These are phyloP conservation scores for Boloria euphrosyne DNA, from an alignment of 2,888 invertebrate genomes.

Conservation along the genomic window DNA sequence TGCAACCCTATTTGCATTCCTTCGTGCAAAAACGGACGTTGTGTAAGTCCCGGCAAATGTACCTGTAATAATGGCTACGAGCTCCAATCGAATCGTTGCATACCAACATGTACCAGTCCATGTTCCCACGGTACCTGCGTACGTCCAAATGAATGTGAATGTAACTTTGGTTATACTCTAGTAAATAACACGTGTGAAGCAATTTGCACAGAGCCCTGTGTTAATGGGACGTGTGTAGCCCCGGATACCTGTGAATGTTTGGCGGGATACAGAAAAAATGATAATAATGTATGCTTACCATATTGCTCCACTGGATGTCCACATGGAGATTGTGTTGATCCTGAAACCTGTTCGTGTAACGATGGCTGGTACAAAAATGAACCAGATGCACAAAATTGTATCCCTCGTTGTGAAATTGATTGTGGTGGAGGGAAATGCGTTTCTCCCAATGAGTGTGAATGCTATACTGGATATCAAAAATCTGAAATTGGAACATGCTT, in stretches of 20 bases:
- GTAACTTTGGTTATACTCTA: conserved; percentile 50
- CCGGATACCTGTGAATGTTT: conserved; percentile 74
- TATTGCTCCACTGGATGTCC: conserved; percentile 49
- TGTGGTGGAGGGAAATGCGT: conserved; percentile 67
- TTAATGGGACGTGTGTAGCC: conserved; percentile 73
- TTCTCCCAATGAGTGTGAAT: conserved; percentile 68
- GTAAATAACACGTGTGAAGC: conserved; percentile 50
- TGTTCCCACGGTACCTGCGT: conserved; percentile 50
- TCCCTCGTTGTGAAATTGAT: conserved; percentile 18
- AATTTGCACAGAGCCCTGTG: conserved; percentile 69
- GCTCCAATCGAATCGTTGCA: conserved; percentile 31
- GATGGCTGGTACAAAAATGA: conserved; percentile 35
- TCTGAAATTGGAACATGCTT: conserved; percentile 31
- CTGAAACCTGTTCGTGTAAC: conserved; percentile 48
- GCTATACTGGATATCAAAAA: conserved; percentile 51
- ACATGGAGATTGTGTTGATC: conserved; percentile 46
- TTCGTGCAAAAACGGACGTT: conserved; percentile 50
- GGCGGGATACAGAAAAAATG: conserved; percentile 57
- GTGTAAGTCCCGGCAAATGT: conserved; percentile 46
- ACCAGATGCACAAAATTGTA: conserved; percentile 8
- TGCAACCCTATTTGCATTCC: conserved; percentile 54
- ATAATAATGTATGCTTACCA: conserved; percentile 46
- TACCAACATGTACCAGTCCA: conserved; percentile 39
- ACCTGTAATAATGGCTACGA: conserved; percentile 44
- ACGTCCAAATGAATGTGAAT: conserved; percentile 54